Conservation (phyloP, 2,797 vertebrate species). For the Apogon hyalosoma region DNA sequence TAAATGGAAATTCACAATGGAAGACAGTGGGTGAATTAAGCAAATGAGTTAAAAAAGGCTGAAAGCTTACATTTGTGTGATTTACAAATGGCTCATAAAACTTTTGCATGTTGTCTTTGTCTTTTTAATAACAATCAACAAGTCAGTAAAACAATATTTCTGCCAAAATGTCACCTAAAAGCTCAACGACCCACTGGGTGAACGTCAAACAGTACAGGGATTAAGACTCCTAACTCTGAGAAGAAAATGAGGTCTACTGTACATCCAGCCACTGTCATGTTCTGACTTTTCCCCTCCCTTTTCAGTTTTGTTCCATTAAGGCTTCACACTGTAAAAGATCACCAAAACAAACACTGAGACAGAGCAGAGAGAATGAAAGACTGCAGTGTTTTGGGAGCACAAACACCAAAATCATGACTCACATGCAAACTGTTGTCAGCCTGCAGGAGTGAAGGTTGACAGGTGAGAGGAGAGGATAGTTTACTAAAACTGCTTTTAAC, state of each 20-base stretch:
- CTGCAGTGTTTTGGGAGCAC: conserved; percentile 62
- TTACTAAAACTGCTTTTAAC: conserved; percentile 28
- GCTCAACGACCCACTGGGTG: conserved; percentile 42
- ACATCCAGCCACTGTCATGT: conserved; percentile 68
- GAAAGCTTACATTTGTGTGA: neutral
- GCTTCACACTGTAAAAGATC: conserved; percentile 67
- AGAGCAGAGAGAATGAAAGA: conserved; percentile 70
- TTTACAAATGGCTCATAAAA: conserved; percentile 49
- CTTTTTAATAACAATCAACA: conserved; percentile 74
- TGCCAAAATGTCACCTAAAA: conserved; percentile 47
- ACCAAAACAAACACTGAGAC: conserved; percentile 74
- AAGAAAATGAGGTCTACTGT: conserved; percentile 63
- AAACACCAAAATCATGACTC: conserved; percentile 37
- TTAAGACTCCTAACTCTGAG: conserved; percentile 59
- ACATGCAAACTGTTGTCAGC: conserved; percentile 53
- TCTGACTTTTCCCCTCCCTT: conserved; percentile 41
- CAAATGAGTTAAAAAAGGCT: neutral
- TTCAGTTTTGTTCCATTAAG: conserved; percentile 64
- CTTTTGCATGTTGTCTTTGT: conserved; percentile 64
- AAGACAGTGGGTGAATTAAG: conserved; percentile 21
- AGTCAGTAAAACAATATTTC: conserved; percentile 62
- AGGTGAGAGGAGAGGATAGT: conserved; percentile 47
- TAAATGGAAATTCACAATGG: conserved; percentile 70
- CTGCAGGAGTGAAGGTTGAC: conserved; percentile 44
- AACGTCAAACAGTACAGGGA: conserved; percentile 64